Evolutionary conservation across 2,888 invertebrate genomes (phyloP).

Genomic region (Zonitis immaculata): DNA sequence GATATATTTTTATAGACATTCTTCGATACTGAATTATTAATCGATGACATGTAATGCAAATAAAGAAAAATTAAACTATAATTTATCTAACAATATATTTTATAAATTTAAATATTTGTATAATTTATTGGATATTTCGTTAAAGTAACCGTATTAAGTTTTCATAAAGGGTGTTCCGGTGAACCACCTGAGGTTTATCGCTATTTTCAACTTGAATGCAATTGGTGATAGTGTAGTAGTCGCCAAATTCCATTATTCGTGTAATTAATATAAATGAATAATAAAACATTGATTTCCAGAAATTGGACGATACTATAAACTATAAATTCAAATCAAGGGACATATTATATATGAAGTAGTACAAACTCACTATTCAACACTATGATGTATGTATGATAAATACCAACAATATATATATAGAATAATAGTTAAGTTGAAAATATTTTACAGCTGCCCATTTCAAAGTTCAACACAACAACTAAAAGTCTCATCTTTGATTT

Average conservation of each 20-base stretch:
- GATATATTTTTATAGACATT: too few relatives aligned
- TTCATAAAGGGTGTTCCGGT: constrained; percentile 25
- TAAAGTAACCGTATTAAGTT: constrained; percentile 31
- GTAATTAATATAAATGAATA: neutral
- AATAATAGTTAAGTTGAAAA: constrained; percentile 15
- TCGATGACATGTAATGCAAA: too few relatives aligned
- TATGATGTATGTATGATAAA: constrained; percentile 26
- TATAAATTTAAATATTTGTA: constrained; percentile 17
- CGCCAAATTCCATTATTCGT: neutral
- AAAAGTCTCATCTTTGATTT: constrained; percentile 11
- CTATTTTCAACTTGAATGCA: neutral
- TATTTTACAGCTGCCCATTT: constrained; percentile 10
- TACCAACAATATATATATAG: constrained; percentile 22
- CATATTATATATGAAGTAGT: neutral
- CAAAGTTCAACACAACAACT: constrained; percentile 13
- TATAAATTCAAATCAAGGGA: neutral
- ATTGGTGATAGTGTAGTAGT: neutral
- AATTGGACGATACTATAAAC: neutral
- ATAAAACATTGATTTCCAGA: neutral
- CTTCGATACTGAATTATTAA: too few relatives aligned
- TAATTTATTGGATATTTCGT: constrained; percentile 28
- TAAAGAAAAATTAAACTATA: too few relatives aligned
- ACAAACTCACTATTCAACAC: neutral
- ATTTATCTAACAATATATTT: neutral
- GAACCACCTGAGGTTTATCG: constrained; percentile 30